Conservation (phyloP, 2,113 vertebrate species). For the Odontophorus gujanensis region DNA sequence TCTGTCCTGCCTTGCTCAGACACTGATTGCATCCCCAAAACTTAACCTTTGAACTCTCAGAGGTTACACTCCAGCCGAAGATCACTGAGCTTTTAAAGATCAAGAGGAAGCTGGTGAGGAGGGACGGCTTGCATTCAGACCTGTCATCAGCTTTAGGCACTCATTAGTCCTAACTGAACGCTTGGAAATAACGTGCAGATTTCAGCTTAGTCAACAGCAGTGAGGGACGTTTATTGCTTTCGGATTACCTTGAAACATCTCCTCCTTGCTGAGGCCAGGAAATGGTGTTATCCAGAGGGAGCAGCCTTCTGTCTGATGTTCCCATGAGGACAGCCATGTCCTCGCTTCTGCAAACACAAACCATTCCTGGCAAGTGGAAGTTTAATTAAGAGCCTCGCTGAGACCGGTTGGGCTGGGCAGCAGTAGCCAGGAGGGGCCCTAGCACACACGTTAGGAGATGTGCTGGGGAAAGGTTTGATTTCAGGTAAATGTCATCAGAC, state of each 20-base stretch:
- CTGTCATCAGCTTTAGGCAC: not conserved
- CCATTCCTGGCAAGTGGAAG: slow-evolving; percentile 59
- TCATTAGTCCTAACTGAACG: slow-evolving; percentile 46
- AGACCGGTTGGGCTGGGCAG: slow-evolving; percentile 41
- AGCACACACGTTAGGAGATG: slow-evolving; percentile 6
- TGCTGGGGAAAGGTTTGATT: slow-evolving; percentile 34
- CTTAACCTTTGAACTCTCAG: slow-evolving; percentile 40
- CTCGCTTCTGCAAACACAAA: slow-evolving; percentile 46
- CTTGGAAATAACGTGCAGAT: not conserved
- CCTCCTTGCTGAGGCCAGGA: not conserved
- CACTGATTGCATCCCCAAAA: slow-evolving; percentile 3
- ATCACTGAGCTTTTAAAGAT: slow-evolving; percentile 23
- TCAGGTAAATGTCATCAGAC: slow-evolving; percentile 41
- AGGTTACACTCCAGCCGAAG: not conserved
- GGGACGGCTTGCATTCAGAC: not conserved
- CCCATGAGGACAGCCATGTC: not conserved
- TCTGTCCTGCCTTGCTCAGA: not conserved
- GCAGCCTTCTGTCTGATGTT: not conserved
- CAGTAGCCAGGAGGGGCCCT: slow-evolving; percentile 34
- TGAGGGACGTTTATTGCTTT: not conserved
- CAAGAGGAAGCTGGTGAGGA: slow-evolving; percentile 43
- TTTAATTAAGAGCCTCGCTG: slow-evolving; percentile 77
- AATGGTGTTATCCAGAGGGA: not conserved
- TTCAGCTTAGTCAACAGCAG: slow-evolving; percentile 39
- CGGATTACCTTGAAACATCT: slow-evolving; percentile 3